Percentiles rank a stretch among this genome's conserved stretches.
These are phyloP conservation scores for Ophioninae sp. DNA, from an alignment of 2,888 invertebrate genomes.

Conservation along the genomic window DNA sequence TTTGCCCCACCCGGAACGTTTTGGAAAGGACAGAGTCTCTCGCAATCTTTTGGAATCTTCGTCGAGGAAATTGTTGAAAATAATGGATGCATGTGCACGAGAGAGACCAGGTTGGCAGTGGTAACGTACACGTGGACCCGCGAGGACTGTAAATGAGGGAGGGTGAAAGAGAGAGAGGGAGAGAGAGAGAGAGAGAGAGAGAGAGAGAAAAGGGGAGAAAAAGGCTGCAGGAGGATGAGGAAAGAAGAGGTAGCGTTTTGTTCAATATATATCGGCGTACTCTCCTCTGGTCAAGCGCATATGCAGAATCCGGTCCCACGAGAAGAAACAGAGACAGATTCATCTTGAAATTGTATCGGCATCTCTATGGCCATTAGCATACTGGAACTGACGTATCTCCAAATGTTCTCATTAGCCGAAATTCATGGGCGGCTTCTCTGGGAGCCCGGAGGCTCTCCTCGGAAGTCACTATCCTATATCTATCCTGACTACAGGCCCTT, in stretches of 20 bases:
- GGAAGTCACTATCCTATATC: slow-evolving; percentile 58
- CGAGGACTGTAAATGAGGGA: slow-evolving; percentile 30
- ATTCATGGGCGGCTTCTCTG: slow-evolving; percentile 81
- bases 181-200: slow-evolving; percentile 15
- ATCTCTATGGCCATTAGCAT: slow-evolving; percentile 81
- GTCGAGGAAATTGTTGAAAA: too few species aligned
- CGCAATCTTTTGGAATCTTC: too few species aligned
- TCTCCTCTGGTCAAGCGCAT: slow-evolving; percentile 28
- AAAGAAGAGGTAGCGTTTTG: slow-evolving; percentile 44
- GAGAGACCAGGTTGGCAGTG: too few species aligned
- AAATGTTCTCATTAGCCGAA: slow-evolving; percentile 81
- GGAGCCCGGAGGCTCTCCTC: slow-evolving; percentile 65
- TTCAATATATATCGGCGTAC: slow-evolving; percentile 22
- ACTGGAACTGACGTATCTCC: slow-evolving; percentile 81
- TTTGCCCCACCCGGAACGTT: too few species aligned
- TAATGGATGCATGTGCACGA: too few species aligned
- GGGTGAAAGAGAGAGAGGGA: slow-evolving; percentile 1
- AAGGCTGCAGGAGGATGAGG: slow-evolving; percentile 56
- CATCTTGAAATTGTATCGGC: slow-evolving; percentile 81
- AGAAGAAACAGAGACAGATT: slow-evolving; percentile 74
- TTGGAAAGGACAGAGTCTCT: too few species aligned
- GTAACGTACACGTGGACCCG: background rate
- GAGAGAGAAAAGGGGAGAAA: slow-evolving; percentile 46
- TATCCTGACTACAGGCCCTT: slow-evolving; percentile 55
- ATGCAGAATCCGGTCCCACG: slow-evolving; percentile 42